phyloP scores from a whole-genome alignment of 2,113 vertebrate genomes.

The Casuarius casuarius region DNA sequence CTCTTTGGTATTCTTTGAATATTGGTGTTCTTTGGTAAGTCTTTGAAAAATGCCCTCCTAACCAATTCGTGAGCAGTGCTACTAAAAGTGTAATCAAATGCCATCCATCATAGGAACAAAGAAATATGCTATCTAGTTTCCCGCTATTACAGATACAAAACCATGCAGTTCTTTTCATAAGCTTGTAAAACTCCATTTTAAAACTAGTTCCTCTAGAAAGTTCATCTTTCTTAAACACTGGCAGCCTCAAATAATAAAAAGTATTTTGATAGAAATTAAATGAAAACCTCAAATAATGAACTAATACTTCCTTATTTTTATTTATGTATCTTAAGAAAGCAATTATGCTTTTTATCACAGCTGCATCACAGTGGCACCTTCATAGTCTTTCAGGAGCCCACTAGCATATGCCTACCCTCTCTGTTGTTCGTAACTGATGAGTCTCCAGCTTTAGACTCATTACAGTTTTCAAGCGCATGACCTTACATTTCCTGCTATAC shows the following conservation, averaged over 20 bases:
- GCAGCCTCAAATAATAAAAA: not conserved
- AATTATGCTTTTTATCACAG: not conserved
- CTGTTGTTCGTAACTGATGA: not conserved
- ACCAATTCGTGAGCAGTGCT: not conserved
- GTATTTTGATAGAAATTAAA: not conserved
- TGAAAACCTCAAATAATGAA: not conserved
- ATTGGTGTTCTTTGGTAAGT: not conserved
- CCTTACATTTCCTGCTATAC: not conserved
- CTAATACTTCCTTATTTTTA: not conserved
- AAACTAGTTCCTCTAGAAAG: not conserved
- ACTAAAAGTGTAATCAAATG: not conserved
- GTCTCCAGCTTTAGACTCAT: not conserved
- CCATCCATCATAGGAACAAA: not conserved
- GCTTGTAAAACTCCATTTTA: not conserved
- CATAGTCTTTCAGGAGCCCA: not conserved
- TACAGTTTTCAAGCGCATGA: not conserved
- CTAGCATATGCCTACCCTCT: not conserved
- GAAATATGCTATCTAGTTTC: not conserved
- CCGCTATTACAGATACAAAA: not conserved
- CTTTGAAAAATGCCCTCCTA: not conserved
- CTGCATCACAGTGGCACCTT: not conserved
- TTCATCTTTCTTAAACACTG: not conserved
- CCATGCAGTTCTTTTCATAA: rapidly evolving
- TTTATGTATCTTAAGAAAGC: not conserved
- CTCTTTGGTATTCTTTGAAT: not conserved